These are phyloP conservation scores for Aphis gossypii DNA, from an alignment of 1,140 invertebrate genomes.

Conservation along the genomic window DNA sequence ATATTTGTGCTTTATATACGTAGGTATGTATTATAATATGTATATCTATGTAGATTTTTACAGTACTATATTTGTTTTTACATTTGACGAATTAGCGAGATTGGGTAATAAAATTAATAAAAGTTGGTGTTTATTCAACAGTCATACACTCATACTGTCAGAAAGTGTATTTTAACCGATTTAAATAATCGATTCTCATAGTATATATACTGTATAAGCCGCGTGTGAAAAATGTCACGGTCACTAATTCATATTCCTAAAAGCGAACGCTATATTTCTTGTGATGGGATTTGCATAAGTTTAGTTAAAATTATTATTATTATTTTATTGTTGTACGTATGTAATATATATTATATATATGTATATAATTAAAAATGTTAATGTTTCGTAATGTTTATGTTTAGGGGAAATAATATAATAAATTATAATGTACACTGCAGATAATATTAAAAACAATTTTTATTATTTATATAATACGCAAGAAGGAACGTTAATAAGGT, in stretches of 20 bases:
- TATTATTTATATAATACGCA: background rate
- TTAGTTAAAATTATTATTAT: background rate
- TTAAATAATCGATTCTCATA: constrained; percentile 28
- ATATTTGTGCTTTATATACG: background rate
- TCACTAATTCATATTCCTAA: background rate
- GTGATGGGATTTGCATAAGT: background rate
- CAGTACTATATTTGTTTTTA: background rate
- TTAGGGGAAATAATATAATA: background rate
- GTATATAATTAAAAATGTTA: background rate
- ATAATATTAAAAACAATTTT: background rate
- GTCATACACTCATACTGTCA: background rate
- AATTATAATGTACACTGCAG: background rate
- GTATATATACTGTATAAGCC: background rate
- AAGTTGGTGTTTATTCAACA: background rate
- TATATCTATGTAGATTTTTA: background rate
- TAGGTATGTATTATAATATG: background rate
- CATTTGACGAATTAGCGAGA: background rate
- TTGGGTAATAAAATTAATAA: background rate
- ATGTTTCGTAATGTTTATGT: constrained; percentile 16
- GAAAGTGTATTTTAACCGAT: background rate
- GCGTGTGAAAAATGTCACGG: constrained; percentile 25
- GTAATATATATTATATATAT: background rate
- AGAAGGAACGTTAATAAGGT: background rate
- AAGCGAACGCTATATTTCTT: background rate
- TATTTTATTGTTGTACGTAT: constrained; percentile 7